A percentile compares a stretch with the other conserved stretches of the same genome.
These are phyloP conservation scores for Eulemur macaco DNA, from an alignment of 2,113 vertebrate species.

Conservation along the genomic window DNA sequence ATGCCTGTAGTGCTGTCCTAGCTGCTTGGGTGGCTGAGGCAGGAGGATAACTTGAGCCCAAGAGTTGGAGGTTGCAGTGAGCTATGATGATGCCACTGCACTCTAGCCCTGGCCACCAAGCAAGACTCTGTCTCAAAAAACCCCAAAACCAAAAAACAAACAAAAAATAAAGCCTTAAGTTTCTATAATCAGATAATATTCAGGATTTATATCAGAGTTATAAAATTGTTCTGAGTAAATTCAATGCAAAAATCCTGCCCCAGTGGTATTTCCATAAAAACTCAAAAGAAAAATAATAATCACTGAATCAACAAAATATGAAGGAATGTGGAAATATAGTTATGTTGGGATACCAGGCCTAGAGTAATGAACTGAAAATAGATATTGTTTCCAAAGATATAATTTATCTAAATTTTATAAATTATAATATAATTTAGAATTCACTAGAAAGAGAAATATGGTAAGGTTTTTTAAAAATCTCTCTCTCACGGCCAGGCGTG, in stretches of 20 bases:
- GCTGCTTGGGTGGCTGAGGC: no score
- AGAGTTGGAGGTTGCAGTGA: no score
- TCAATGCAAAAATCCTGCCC: not conserved
- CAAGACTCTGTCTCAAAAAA: no score
- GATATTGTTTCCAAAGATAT: not conserved
- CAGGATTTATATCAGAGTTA: not conserved
- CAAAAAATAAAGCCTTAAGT: not conserved
- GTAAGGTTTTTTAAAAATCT: not conserved
- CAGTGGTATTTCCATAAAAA: not conserved
- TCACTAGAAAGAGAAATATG: not conserved
- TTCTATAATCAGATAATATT: not conserved
- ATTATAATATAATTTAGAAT: conserved; percentile 32
- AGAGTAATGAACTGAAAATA: not conserved
- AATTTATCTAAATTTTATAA: not conserved
- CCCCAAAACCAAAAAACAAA: no score
- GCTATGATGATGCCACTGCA: no score
- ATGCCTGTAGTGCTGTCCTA: no score
- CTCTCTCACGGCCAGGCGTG: not conserved
- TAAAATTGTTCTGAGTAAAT: conserved; percentile 39
- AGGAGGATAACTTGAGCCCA: no score
- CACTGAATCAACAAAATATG: conserved; percentile 24
- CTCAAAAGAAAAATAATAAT: conserved; percentile 14
- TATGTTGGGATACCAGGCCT: not conserved
- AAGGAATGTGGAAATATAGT: conserved; percentile 9
- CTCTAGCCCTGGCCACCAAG: no score